Evolutionary conservation across 2,113 vertebrate species (phyloP).

Genomic region (Ailurus styani): DNA sequence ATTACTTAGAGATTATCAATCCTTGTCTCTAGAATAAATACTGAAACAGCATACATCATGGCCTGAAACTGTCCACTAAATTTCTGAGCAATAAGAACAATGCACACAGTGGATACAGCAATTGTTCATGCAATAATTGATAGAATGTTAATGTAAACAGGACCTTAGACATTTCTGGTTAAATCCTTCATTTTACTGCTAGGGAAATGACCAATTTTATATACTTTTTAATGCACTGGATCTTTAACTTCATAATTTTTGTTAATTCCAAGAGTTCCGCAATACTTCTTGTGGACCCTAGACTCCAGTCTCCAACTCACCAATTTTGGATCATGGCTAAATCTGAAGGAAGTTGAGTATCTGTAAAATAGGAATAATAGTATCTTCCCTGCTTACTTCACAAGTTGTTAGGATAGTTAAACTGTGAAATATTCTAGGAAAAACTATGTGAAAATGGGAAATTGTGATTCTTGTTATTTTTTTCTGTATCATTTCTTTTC

Average conservation of each 20-base stretch:
- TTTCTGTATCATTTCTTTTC: background rate
- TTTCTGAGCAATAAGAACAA: background rate
- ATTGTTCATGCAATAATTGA: background rate
- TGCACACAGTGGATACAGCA: background rate
- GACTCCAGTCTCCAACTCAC: background rate
- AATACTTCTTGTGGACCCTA: background rate
- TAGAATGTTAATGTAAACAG: background rate
- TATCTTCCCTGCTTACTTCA: background rate
- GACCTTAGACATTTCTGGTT: background rate
- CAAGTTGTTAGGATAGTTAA: background rate
- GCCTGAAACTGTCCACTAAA: background rate
- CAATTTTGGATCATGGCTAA: background rate
- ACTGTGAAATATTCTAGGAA: slow-evolving; percentile 9
- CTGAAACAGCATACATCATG: background rate
- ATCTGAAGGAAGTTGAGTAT: background rate
- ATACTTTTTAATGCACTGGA: background rate
- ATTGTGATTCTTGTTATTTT: background rate
- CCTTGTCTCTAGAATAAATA: slow-evolving; percentile 2
- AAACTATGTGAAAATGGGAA: background rate
- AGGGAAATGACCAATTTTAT: background rate
- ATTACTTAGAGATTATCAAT: background rate
- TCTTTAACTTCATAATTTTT: background rate
- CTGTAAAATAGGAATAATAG: background rate
- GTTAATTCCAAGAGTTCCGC: background rate
- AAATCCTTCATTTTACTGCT: background rate